A percentile compares a stretch with the other conserved stretches of the same genome.
phyloP scores from a whole-genome alignment of 1,140 invertebrate species.

The Trichoplusia ni region DNA sequence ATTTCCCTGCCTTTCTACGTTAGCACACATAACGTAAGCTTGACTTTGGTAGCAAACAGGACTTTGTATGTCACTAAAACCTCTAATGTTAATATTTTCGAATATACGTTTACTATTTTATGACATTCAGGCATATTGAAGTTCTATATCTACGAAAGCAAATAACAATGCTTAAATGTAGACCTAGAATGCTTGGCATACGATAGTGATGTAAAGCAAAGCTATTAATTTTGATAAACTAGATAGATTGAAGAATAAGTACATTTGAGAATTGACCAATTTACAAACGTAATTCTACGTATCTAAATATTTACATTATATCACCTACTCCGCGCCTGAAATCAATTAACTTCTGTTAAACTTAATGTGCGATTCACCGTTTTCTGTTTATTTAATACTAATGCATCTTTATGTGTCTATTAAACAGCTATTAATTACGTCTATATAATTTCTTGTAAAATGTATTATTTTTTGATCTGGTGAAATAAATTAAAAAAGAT shows the following conservation, averaged over 20 bases:
- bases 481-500: too few species aligned
- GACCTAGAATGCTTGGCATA: slow-evolving; percentile 54
- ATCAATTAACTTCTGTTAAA: neutral
- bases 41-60: neutral
- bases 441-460: neutral
- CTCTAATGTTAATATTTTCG: neutral
- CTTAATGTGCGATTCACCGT: neutral
- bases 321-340: slow-evolving; percentile 22
- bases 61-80: neutral
- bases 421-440: too few species aligned
- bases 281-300: slow-evolving; percentile 67
- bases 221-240: slow-evolving; percentile 55
- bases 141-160: slow-evolving; percentile 61
- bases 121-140: slow-evolving; percentile 32
- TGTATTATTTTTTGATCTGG: too few species aligned
- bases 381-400: neutral
- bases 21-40: neutral
- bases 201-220: slow-evolving; percentile 55
- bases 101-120: slow-evolving; percentile 20
- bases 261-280: slow-evolving; percentile 72
- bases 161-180: slow-evolving; percentile 45
- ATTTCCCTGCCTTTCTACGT: neutral
- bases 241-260: slow-evolving; percentile 57
- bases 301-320: slow-evolving; percentile 56
- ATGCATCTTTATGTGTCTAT: neutral